Evolutionary conservation across 2,113 vertebrate species (phyloP).

Genomic region (Cebidichthys violaceus): DNA sequence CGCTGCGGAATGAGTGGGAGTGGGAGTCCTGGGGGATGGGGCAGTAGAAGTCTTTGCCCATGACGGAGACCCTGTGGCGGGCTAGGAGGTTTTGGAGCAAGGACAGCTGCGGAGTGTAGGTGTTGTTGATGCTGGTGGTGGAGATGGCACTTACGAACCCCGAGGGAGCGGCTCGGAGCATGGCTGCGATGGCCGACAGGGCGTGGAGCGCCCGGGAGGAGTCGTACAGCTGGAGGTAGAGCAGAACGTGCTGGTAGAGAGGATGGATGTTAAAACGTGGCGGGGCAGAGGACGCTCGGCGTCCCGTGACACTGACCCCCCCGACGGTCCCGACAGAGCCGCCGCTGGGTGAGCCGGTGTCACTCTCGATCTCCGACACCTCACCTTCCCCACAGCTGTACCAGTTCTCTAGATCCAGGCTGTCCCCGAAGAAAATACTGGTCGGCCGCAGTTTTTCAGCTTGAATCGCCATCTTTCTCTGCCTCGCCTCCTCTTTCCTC

Average conservation of each 20-base stretch:
- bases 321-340: conserved; percentile 48
- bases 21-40: conserved; percentile 94
- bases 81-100: conserved; percentile 96
- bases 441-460: conserved; percentile 89
- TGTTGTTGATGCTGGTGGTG: conserved; percentile 97
- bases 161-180: conserved; percentile 92
- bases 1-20: conserved; percentile 95
- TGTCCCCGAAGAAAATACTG: conserved; percentile 96
- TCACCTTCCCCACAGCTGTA: conserved; percentile 99
- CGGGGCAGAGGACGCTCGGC: conserved; percentile 80
- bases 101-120: conserved; percentile 95
- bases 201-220: conserved; percentile 95
- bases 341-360: conserved; percentile 91
- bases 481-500: conserved; percentile 93
- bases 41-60: conserved; percentile 99
- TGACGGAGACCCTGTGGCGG: conserved; percentile 96
- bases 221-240: conserved; percentile 98
- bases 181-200: conserved; percentile 93
- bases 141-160: conserved; percentile 97
- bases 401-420: conserved; percentile 98
- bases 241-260: conserved; percentile 95
- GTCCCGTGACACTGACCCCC: conserved; percentile 60
- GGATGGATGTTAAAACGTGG: conserved; percentile 93
- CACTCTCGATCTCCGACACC: conserved; percentile 98
- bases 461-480: conserved; percentile 85